These are phyloP conservation scores for Halocynthia roretzi DNA, from an alignment of 23 tunicate genomes.

Conservation along the genomic window DNA sequence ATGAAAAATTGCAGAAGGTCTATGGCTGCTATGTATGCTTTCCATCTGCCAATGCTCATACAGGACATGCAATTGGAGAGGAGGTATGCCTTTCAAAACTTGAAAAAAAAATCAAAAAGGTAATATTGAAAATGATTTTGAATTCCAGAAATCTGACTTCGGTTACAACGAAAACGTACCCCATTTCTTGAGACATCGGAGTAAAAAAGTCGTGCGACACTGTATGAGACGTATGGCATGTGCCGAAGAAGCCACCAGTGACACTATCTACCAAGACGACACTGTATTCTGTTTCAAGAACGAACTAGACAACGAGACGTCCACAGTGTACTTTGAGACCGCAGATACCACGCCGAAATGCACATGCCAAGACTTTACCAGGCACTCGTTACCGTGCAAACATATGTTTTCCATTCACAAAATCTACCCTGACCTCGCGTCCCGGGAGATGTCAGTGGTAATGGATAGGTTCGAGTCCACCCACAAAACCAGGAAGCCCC, in stretches of 20 bases:
- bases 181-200: not conserved
- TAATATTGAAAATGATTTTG: no score
- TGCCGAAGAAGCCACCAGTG: not conserved
- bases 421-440: slow-evolving; percentile 7
- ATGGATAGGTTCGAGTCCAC: no score
- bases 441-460: no score
- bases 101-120: no score
- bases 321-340: not conserved
- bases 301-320: not conserved
- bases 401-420: slow-evolving; percentile 18
- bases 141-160: no score
- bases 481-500: no score
- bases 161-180: slow-evolving; percentile 1
- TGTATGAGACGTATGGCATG: not conserved
- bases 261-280: not conserved
- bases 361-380: not conserved
- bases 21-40: slow-evolving; percentile 16
- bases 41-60: slow-evolving; percentile 11
- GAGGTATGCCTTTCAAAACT: not conserved
- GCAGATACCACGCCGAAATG: not conserved
- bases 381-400: slow-evolving; percentile 4
- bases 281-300: slow-evolving; percentile 9
- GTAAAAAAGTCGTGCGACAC: slow-evolving; percentile 2
- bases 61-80: slow-evolving; percentile 27
- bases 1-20: not conserved